A percentile compares a stretch with the other conserved stretches of the same genome.
phyloP scores from a whole-genome alignment of 92 coral and sea anemone species.

The Heteractis magnifica region DNA sequence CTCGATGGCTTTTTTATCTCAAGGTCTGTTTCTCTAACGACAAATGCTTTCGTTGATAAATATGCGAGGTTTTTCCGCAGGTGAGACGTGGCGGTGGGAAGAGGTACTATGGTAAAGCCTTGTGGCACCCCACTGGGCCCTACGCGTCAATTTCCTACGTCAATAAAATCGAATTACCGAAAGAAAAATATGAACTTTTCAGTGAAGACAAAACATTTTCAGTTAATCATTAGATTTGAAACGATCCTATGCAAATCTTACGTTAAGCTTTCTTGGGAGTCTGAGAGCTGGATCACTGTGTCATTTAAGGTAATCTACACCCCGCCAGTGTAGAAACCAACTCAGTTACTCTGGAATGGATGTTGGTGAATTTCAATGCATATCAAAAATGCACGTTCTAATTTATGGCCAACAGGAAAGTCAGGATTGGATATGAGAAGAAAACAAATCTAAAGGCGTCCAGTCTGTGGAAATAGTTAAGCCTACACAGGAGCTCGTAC shows the following conservation, averaged over 20 bases:
- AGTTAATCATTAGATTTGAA: constrained; percentile 11
- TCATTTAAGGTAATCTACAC: background rate
- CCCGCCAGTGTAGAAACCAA: background rate
- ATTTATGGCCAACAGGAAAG: constrained; percentile 1
- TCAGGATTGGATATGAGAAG: constrained; percentile 13
- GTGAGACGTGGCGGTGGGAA: constrained; percentile 1
- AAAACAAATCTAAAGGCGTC: constrained; percentile 11
- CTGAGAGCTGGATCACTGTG: background rate
- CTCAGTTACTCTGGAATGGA: background rate
- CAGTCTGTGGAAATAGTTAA: background rate
- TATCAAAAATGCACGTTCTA: background rate
- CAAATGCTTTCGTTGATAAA: background rate
- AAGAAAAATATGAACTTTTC: constrained; percentile 17
- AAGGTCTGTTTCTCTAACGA: background rate
- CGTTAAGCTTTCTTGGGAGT: background rate
- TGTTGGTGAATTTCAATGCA: background rate
- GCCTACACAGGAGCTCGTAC: background rate
- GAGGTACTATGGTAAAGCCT: constrained; percentile 5
- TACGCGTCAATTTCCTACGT: constrained; percentile 25
- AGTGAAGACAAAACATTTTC: constrained; percentile 13
- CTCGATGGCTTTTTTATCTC: background rate
- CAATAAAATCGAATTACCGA: constrained; percentile 33
- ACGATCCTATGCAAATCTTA: constrained; percentile 20
- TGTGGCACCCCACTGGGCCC: constrained; percentile 18
- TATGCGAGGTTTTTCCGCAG: background rate